Evolutionary conservation across 2,113 vertebrate species (phyloP).

Genomic region (Marmota monax): DNA sequence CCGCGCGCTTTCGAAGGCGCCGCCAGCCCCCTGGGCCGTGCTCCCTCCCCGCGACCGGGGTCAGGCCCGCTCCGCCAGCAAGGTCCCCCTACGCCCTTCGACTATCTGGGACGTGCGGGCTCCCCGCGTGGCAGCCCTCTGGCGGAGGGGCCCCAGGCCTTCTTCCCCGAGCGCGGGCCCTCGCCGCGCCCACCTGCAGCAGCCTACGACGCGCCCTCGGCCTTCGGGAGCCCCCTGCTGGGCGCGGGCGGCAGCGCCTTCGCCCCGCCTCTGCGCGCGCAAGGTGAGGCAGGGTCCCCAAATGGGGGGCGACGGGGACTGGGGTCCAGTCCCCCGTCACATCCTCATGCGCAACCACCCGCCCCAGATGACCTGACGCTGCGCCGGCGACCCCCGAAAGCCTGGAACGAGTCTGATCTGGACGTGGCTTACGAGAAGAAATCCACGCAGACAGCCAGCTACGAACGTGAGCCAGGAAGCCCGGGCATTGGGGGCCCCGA

Average conservation of each 20-base stretch:
- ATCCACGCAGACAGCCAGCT: slow-evolving; percentile 85
- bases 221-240: slow-evolving; percentile 71
- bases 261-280: slow-evolving; percentile 73
- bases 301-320: too few species aligned
- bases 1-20: slow-evolving; percentile 72
- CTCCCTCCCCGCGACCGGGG: slow-evolving; percentile 71
- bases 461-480: slow-evolving; percentile 87
- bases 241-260: slow-evolving; percentile 70
- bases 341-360: not conserved
- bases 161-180: slow-evolving; percentile 80
- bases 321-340: rapidly evolving
- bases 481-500: rapidly evolving
- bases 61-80: slow-evolving; percentile 64
- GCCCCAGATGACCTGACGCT: slow-evolving; percentile 88
- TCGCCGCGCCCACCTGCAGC: slow-evolving; percentile 67
- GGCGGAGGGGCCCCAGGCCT: slow-evolving; percentile 56
- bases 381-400: slow-evolving; percentile 85
- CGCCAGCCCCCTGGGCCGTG: slow-evolving; percentile 57
- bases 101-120: slow-evolving; percentile 71
- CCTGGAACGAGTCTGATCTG: slow-evolving; percentile 95
- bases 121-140: slow-evolving; percentile 77
- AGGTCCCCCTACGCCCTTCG: slow-evolving; percentile 63
- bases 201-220: slow-evolving; percentile 23
- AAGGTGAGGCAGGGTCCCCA: slow-evolving; percentile 62
- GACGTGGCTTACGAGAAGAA: slow-evolving; percentile 92